Conservation (phyloP, 2,888 invertebrate genomes). For the Eupithecia insigniata region DNA sequence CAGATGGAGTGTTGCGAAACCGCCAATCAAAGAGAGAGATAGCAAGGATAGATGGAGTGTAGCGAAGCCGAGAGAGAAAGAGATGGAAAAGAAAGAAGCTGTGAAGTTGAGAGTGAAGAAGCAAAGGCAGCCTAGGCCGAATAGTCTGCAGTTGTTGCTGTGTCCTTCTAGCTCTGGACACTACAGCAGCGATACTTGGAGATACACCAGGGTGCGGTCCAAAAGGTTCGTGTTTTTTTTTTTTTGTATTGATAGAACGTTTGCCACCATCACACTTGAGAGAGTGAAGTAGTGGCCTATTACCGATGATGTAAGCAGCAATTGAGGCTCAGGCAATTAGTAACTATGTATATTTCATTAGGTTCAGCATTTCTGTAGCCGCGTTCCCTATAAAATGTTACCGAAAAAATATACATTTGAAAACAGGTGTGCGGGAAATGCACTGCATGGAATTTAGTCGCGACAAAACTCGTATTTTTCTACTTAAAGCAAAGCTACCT, state of each 20-base stretch:
- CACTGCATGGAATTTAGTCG: background rate
- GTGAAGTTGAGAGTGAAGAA: constrained; percentile 75
- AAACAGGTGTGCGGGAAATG: background rate
- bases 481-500: background rate
- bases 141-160: constrained; percentile 75
- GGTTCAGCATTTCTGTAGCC: too few relatives aligned
- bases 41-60: constrained; percentile 34
- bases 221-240: constrained; percentile 65
- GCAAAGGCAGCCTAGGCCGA: constrained; percentile 74
- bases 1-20: constrained; percentile 71
- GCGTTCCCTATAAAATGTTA: too few relatives aligned
- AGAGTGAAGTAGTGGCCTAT: too few relatives aligned
- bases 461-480: background rate
- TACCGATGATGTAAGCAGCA: background rate
- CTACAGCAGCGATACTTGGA: constrained; percentile 79
- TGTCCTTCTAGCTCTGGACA: constrained; percentile 79
- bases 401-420: too few relatives aligned
- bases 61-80: constrained; percentile 47
- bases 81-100: constrained; percentile 62
- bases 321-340: too few relatives aligned
- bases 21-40: constrained; percentile 64
- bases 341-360: background rate
- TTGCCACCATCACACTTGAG: too few relatives aligned
- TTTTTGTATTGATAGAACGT: too few relatives aligned
- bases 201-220: constrained; percentile 77